Percentiles rank a stretch among this genome's conserved stretches.
These are phyloP conservation scores for Chloroceryle aenea DNA, from an alignment of 2,113 vertebrate genomes.

Conservation along the genomic window DNA sequence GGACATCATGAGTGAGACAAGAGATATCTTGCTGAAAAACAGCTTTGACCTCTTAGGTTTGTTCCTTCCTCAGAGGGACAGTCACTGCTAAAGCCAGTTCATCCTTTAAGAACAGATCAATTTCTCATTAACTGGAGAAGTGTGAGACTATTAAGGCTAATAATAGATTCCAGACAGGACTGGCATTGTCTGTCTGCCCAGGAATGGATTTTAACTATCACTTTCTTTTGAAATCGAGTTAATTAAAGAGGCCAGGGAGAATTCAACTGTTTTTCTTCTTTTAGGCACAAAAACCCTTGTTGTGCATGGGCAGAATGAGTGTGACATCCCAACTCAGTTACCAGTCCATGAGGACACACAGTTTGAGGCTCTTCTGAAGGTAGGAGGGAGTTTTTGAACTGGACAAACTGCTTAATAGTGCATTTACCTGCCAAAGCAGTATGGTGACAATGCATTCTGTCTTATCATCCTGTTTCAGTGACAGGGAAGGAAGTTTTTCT, in stretches of 20 bases:
- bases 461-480: neutral
- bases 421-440: neutral
- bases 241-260: neutral
- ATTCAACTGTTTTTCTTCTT: conserved; percentile 28
- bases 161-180: neutral
- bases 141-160: neutral
- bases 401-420: neutral
- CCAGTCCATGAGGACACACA: conserved; percentile 99
- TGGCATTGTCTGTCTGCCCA: neutral
- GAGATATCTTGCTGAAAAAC: conserved; percentile 40
- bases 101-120: neutral
- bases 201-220: neutral
- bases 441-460: neutral
- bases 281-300: conserved; percentile 97
- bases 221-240: neutral
- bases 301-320: conserved; percentile 97
- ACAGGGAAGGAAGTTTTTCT: neutral
- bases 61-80: neutral
- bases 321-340: conserved; percentile 97
- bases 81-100: neutral
- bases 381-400: conserved; percentile 47
- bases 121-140: neutral
- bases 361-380: conserved; percentile 97
- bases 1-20: neutral
- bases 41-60: neutral